These are phyloP conservation scores for Nannobrachium achirus DNA, from an alignment of 2,113 vertebrate species.

Conservation along the genomic window DNA sequence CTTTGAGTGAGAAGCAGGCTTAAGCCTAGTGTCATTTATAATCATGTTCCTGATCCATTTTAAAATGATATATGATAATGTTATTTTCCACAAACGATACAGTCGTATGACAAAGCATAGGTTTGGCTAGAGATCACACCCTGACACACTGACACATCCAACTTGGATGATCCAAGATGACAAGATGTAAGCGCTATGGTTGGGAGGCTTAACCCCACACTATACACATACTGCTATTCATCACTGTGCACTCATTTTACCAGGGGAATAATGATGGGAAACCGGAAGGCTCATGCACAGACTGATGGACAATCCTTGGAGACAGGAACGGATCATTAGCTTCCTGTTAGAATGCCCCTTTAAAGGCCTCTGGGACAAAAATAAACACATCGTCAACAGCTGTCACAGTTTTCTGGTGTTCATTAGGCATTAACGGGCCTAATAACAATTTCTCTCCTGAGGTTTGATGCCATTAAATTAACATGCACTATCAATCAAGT, in stretches of 20 bases:
- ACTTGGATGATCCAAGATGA: conserved; percentile 8
- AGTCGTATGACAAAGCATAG: no score
- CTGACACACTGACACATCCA: background rate
- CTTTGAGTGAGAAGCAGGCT: conserved; percentile 36
- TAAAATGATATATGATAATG: conserved; percentile 16
- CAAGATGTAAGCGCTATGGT: conserved; percentile 17
- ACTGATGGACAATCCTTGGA: conserved; percentile 59
- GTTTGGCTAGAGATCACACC: no score
- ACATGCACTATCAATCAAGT: conserved; percentile 59
- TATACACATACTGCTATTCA: conserved; percentile 14
- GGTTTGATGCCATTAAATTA: conserved; percentile 60
- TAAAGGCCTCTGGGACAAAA: conserved; percentile 16
- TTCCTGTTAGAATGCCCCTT: conserved; percentile 37
- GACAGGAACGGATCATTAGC: conserved; percentile 58
- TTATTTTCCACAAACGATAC: no score
- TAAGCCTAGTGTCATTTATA: no score
- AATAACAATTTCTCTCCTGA: conserved; percentile 39
- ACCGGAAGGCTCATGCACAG: conserved; percentile 28
- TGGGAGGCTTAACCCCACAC: conserved; percentile 20
- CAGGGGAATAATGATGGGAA: conserved; percentile 42
- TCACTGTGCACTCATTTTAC: conserved; percentile 18
- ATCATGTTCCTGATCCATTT: background rate
- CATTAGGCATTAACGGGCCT: background rate
- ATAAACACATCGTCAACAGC: conserved; percentile 15
- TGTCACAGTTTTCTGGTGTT: conserved; percentile 37